These are phyloP conservation scores for Asobara japonica DNA, from an alignment of 1,140 invertebrate genomes.

Conservation along the genomic window DNA sequence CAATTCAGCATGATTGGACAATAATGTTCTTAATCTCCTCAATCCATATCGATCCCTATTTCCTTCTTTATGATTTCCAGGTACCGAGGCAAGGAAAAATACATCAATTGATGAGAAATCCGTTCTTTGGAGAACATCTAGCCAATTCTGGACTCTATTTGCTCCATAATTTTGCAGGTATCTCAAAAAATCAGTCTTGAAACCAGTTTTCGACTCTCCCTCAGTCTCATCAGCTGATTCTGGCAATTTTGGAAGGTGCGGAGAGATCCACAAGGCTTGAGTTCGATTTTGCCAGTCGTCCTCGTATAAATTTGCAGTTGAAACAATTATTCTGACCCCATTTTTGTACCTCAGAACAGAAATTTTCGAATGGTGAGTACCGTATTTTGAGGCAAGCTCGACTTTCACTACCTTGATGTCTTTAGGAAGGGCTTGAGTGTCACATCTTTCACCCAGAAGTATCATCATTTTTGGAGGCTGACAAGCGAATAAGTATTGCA, in stretches of 20 bases:
- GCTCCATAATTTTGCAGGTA: slow-evolving; percentile 84
- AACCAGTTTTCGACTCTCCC: slow-evolving; percentile 86
- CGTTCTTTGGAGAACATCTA: slow-evolving; percentile 75
- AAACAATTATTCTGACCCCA: slow-evolving; percentile 86
- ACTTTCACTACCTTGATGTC: slow-evolving; percentile 78
- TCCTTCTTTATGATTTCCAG: slow-evolving; percentile 77
- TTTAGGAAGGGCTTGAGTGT: slow-evolving; percentile 67
- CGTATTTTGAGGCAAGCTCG: slow-evolving; percentile 75
- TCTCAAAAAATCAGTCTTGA: slow-evolving; percentile 84
- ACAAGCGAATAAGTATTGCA: slow-evolving; percentile 80
- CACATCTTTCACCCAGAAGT: slow-evolving; percentile 79
- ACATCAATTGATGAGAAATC: slow-evolving; percentile 88
- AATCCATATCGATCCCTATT: slow-evolving; percentile 76
- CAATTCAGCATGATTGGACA: slow-evolving; percentile 72
- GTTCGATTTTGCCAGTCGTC: slow-evolving; percentile 95
- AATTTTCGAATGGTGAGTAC: slow-evolving; percentile 94
- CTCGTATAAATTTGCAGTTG: slow-evolving; percentile 91
- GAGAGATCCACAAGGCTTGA: slow-evolving; percentile 91
- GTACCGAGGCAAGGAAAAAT: slow-evolving; percentile 84
- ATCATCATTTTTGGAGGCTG: slow-evolving; percentile 72
- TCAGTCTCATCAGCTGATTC: slow-evolving; percentile 67
- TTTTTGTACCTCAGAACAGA: slow-evolving; percentile 87
- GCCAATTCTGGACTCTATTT: slow-evolving; percentile 76
- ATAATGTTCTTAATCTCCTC: slow-evolving; percentile 72
- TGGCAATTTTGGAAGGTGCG: slow-evolving; percentile 74